phyloP scores from a whole-genome alignment of 1,140 invertebrate species.

The Drosophila watanabei region DNA sequence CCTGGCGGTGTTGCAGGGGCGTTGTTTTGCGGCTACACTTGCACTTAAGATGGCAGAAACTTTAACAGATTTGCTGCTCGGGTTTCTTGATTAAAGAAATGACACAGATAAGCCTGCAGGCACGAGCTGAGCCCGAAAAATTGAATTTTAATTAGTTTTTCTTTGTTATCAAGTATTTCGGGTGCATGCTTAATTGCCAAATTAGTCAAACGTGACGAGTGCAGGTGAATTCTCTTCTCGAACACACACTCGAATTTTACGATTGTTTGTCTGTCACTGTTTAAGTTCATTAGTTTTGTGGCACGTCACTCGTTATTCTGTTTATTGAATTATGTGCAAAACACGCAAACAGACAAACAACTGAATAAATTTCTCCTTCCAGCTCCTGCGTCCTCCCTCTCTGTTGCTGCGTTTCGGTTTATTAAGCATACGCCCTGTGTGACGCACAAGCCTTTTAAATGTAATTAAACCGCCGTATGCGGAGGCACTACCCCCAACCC shows the following conservation, averaged over 20 bases:
- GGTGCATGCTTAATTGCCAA: conserved; percentile 18
- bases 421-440: conserved; percentile 65
- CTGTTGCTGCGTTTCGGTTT: conserved; percentile 30
- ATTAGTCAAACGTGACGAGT: conserved; percentile 50
- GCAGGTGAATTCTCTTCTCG: conserved; percentile 11
- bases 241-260: conserved; percentile 5
- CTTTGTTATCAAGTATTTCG: background rate
- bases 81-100: conserved; percentile 9
- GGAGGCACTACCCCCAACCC: background rate
- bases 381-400: background rate
- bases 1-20: background rate
- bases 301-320: conserved; percentile 65
- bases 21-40: conserved; percentile 34
- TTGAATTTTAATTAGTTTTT: conserved; percentile 9
- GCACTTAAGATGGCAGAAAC: conserved; percentile 33
- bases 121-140: background rate
- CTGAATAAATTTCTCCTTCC: conserved; percentile 20
- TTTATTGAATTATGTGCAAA: conserved; percentile 74
- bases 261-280: conserved; percentile 39
- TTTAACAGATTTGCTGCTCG: conserved; percentile 22
- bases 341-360: conserved; percentile 43
- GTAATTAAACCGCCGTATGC: conserved; percentile 62
- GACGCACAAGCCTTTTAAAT: conserved; percentile 57
- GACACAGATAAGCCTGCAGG: background rate
- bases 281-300: conserved; percentile 74